Conservation (phyloP, 2,113 vertebrate species). For the Rhinolophus ferrumequinum region DNA sequence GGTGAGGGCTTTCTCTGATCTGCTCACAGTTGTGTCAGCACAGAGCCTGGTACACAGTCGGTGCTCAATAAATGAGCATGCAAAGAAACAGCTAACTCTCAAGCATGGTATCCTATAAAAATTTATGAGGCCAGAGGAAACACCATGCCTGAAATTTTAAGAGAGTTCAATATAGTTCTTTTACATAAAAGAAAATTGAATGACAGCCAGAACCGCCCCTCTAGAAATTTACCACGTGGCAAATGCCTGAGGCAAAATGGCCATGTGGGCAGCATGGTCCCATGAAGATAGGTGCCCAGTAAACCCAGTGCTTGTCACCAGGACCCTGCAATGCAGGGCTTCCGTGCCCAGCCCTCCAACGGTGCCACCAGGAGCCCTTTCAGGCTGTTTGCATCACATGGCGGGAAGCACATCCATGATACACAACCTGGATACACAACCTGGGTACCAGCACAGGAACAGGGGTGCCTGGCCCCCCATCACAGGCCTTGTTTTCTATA, state of each 20-base stretch:
- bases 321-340: neutral
- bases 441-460: neutral
- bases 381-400: neutral
- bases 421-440: neutral
- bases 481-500: neutral
- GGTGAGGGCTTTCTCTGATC: neutral
- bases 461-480: neutral
- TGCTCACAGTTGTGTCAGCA: neutral
- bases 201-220: neutral
- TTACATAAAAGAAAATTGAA: neutral
- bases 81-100: neutral
- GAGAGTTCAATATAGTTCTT: neutral
- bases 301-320: neutral
- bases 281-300: neutral
- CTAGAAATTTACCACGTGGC: neutral
- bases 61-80: neutral
- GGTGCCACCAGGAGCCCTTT: neutral
- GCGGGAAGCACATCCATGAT: neutral
- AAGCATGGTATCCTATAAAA: too few relatives aligned
- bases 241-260: neutral
- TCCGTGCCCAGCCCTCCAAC: neutral
- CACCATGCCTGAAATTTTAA: neutral
- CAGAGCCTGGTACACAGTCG: neutral
- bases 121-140: neutral
- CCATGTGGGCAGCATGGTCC: neutral